Conservation (phyloP, 2,113 vertebrate genomes). For the Hemiprocne comata region DNA sequence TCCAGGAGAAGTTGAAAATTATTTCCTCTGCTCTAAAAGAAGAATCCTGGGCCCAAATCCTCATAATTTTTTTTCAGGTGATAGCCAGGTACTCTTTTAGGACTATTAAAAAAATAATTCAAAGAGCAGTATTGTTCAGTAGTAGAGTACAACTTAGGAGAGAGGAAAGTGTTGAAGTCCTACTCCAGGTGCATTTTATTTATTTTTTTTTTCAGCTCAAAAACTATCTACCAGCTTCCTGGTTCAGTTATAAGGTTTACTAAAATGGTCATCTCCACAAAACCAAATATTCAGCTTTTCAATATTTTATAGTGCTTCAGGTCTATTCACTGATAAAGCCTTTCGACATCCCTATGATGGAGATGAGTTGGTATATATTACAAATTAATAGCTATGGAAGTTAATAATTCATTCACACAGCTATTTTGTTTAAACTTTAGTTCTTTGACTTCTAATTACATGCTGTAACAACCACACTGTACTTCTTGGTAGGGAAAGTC, state of each 20-base stretch:
- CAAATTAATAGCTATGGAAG: conserved; percentile 25
- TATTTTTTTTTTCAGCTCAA: not conserved
- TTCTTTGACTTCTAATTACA: conserved; percentile 35
- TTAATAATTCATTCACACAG: conserved; percentile 23
- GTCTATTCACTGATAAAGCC: not conserved
- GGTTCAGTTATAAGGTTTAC: not conserved
- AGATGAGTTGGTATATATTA: not conserved
- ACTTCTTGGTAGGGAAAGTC: not conserved
- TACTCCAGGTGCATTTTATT: not conserved
- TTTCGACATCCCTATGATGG: not conserved
- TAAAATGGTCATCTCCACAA: not conserved
- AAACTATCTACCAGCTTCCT: not conserved
- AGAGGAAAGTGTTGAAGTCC: not conserved
- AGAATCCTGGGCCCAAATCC: not conserved
- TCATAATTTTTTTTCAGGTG: not conserved
- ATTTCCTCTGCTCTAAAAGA: not conserved
- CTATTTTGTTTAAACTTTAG: conserved; percentile 36
- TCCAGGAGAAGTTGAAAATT: not conserved
- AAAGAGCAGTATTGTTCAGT: not conserved
- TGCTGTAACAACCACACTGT: not conserved
- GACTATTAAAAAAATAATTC: not conserved
- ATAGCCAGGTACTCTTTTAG: not conserved
- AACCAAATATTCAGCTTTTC: not conserved
- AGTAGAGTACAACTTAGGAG: not conserved
- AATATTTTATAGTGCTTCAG: not conserved